A percentile compares a stretch with the other conserved stretches of the same genome.
Evolutionary conservation across 2,888 invertebrate species (phyloP).

Genomic region (Masnerella sp.): DNA sequence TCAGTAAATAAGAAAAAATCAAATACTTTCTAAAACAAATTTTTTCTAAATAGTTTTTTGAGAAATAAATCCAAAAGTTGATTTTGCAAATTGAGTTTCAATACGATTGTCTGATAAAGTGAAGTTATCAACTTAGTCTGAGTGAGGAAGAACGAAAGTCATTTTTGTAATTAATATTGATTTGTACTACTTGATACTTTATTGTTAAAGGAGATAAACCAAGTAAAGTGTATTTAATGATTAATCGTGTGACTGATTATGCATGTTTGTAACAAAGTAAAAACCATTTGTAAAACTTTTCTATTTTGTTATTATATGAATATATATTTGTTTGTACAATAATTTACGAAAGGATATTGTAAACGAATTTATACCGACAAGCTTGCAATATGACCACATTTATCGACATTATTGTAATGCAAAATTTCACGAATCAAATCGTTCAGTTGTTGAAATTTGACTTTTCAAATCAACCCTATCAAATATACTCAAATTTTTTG

Average conservation of each 20-base stretch:
- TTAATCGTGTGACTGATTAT: slow-evolving; percentile 70
- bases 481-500: background rate
- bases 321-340: slow-evolving; percentile 74
- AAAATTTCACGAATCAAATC: slow-evolving; percentile 8
- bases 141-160: slow-evolving; percentile 45
- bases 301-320: slow-evolving; percentile 74
- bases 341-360: slow-evolving; percentile 60
- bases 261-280: slow-evolving; percentile 69
- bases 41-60: slow-evolving; percentile 1
- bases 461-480: no score
- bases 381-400: slow-evolving; percentile 16
- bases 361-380: slow-evolving; percentile 24
- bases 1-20: no score
- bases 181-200: slow-evolving; percentile 29
- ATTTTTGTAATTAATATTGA: slow-evolving; percentile 61
- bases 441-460: background rate
- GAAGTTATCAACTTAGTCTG: slow-evolving; percentile 33
- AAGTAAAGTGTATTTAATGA: slow-evolving; percentile 46
- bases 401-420: slow-evolving; percentile 7
- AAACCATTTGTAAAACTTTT: slow-evolving; percentile 68
- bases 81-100: slow-evolving; percentile 23
- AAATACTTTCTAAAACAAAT: no score
- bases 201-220: slow-evolving; percentile 33
- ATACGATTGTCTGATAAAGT: slow-evolving; percentile 26
- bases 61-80: slow-evolving; percentile 15